Evolutionary conservation across 2,888 invertebrate species (phyloP), one percentile per base, ranked within the genome.

Genomic region (Lordiphosa andalusiaca): DNA sequence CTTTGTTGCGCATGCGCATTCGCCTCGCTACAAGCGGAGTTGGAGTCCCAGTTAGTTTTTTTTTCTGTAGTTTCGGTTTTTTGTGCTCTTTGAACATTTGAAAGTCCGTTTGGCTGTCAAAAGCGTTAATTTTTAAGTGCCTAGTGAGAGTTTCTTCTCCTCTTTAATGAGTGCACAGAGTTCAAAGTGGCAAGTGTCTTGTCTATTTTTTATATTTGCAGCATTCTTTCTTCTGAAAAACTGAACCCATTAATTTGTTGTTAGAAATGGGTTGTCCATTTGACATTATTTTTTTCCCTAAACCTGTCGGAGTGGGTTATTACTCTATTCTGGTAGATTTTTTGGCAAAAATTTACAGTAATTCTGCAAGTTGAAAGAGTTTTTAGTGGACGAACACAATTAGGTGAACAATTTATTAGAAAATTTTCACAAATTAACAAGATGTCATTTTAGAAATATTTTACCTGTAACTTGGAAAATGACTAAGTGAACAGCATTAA

Each of bases 51-150:
- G 23, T 46, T 33, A 30, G 30, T 30, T 30, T 47, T 46, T 46
- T 40, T 40, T 49, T 16, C 16, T 51, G 47, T 54, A 51, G 63
- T 51, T 60, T 56, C 41, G 19, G 16, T 35, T 23, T 37, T 57
- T 13, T 46, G 16, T 58, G 54, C 53, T 77, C 65, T 71, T 67
- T 69, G 74, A 55, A 68, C 68, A 71, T 85, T 83, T 81, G 83
- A 81, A 81, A 83, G 85, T 83, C 80, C 85, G 80, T 78, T 82
- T 70, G 71, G 76, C 81, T 83, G 85, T 80, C 85, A 80, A 80
- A 83, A 85, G 85, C 76, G 84, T 81, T 85, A 81, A 81, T 80
- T 84, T 84, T 78, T 84, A 80, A 83, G 83, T 83, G 80, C 69
- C 73, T 73, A 85, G 81, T 75, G 84, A 81, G 85, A 81, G 81